phyloP scores from a whole-genome alignment of 2,113 vertebrate species.

The Bufo bufo region DNA sequence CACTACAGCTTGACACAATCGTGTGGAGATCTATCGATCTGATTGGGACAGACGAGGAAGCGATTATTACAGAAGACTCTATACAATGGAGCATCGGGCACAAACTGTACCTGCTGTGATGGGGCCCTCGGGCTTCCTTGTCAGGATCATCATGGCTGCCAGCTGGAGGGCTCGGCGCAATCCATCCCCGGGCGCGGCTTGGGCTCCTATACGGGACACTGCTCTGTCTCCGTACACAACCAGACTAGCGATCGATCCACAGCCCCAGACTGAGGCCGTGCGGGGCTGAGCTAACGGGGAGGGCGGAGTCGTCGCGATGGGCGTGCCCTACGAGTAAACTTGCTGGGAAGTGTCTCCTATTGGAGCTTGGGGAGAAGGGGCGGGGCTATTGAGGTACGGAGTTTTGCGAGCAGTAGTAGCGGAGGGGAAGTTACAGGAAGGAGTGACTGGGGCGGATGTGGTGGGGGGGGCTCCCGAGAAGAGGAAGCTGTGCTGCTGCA shows the following conservation, averaged over 20 bases:
- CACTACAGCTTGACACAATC: too few species aligned
- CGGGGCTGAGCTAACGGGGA: not conserved
- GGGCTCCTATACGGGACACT: constrained; percentile 55
- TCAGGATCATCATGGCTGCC: constrained; percentile 81
- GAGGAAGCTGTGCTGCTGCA: not conserved
- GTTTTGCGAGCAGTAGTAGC: not conserved
- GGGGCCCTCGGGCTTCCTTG: constrained; percentile 85
- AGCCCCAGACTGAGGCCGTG: constrained; percentile 1
- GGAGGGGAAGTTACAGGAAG: constrained; percentile 2
- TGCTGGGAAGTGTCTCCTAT: not conserved
- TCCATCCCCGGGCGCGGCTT: constrained; percentile 50
- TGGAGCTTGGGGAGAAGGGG: not conserved
- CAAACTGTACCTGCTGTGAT: constrained; percentile 79
- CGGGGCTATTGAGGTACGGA: not conserved
- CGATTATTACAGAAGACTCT: too few species aligned
- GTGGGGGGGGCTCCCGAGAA: not conserved
- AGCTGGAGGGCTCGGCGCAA: not conserved
- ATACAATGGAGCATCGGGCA: too few species aligned
- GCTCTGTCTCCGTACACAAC: constrained; percentile 26
- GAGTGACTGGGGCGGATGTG: not conserved
- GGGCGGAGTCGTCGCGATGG: too few species aligned
- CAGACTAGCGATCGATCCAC: not conserved
- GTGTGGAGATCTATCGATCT: too few species aligned
- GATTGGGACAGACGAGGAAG: too few species aligned
- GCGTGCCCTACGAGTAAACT: not conserved